phyloP scores from a whole-genome alignment of 1,140 invertebrate genomes.

The Nebria ingens region DNA sequence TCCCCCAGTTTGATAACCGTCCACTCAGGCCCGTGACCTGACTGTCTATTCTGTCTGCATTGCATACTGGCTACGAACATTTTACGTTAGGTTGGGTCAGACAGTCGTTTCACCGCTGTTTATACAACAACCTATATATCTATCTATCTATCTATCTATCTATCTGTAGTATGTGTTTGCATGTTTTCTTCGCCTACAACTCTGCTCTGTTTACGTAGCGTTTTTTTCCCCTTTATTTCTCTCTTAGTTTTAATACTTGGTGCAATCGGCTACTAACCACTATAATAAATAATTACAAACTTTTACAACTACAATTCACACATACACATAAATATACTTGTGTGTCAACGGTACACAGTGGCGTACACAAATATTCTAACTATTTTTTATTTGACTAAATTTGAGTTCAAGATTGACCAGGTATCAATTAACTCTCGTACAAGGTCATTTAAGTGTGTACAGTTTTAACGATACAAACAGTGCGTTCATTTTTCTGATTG shows the following conservation, averaged over 20 bases:
- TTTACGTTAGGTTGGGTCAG: conserved; percentile 5
- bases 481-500: not conserved
- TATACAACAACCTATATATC: too few species aligned
- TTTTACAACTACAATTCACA: not conserved
- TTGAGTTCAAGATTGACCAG: not conserved
- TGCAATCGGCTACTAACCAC: not conserved
- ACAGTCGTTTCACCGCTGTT: too few species aligned
- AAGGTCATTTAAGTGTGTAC: not conserved
- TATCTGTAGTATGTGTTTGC: not conserved
- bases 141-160: not conserved
- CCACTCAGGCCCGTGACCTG: too few species aligned
- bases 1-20: too few species aligned
- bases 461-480: not conserved
- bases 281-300: not conserved
- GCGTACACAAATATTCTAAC: not conserved
- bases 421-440: too few species aligned
- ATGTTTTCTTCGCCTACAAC: not conserved
- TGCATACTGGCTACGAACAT: not conserved
- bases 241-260: not conserved
- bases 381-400: too few species aligned
- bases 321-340: not conserved
- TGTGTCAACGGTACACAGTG: not conserved
- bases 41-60: too few species aligned
- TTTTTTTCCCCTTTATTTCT: not conserved
- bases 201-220: too few species aligned